Evolutionary conservation across 2,797 vertebrate genomes (phyloP).

Genomic region (Neoniphon sammara): DNA sequence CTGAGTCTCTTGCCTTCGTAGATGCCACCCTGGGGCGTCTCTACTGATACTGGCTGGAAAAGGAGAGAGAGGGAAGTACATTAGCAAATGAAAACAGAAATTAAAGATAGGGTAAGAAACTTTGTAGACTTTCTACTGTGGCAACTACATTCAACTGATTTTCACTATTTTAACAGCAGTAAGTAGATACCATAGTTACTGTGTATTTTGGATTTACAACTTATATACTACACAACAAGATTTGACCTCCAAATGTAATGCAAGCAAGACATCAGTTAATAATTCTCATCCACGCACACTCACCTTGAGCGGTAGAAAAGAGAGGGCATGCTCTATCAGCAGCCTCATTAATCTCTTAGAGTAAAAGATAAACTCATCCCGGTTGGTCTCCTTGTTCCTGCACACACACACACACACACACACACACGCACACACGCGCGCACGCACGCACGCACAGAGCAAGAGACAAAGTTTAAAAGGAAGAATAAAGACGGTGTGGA

Average conservation of each 20-base stretch:
- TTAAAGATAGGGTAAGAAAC: neutral
- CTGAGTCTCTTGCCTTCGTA: conserved; percentile 90
- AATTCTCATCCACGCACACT: conserved; percentile 28
- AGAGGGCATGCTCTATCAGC: conserved; percentile 91
- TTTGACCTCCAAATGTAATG: neutral
- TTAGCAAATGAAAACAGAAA: neutral
- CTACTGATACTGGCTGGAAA: conserved; percentile 87
- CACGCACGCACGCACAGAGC: neutral
- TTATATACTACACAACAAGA: neutral
- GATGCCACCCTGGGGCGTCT: conserved; percentile 82
- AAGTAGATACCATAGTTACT: neutral
- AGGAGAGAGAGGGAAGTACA: neutral
- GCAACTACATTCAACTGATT: neutral
- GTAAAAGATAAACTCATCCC: conserved; percentile 95
- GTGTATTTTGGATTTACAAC: no score
- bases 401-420: conserved; percentile 20
- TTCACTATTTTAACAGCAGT: no score
- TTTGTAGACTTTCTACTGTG: neutral
- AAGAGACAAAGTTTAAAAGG: neutral
- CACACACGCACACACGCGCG: conserved; percentile 1
- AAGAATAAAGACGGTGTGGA: neutral
- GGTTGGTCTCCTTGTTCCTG: conserved; percentile 92
- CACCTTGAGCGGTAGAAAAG: conserved; percentile 91
- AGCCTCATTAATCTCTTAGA: conserved; percentile 95
- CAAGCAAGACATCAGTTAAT: neutral